Evolutionary conservation across 1,140 invertebrate genomes (phyloP).

Genomic region (Pollicipes pollicipes): DNA sequence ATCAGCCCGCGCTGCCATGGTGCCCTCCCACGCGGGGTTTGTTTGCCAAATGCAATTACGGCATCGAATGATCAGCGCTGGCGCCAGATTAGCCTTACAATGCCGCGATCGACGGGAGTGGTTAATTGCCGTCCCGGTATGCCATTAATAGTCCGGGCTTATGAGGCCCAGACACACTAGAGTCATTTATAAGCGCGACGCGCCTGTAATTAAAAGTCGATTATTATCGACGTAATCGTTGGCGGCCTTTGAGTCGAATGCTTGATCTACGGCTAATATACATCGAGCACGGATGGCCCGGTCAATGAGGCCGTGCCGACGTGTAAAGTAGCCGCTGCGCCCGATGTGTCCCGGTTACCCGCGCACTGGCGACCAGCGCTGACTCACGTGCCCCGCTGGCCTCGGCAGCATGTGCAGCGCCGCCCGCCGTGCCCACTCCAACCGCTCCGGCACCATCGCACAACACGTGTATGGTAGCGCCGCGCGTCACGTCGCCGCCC

Average conservation of each 20-base stretch:
- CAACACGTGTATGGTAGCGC: no score
- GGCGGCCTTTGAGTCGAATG: background rate
- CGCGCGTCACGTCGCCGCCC: no score
- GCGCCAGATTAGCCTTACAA: background rate
- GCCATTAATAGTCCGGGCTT: background rate
- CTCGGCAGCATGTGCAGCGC: no score
- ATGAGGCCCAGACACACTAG: background rate
- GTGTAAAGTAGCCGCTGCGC: background rate
- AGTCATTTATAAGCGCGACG: background rate
- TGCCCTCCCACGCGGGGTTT: background rate
- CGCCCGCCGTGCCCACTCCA: no score
- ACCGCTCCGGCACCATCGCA: no score
- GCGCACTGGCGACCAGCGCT: no score
- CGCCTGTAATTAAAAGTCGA: constrained; percentile 1
- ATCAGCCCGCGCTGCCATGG: no score
- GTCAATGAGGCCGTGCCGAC: background rate
- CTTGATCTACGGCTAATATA: background rate
- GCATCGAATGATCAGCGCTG: no score
- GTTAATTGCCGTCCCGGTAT: background rate
- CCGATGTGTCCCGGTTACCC: no score
- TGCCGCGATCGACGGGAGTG: background rate
- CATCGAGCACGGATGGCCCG: background rate
- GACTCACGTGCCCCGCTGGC: no score
- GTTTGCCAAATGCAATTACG: background rate
- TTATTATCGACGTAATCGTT: background rate